These are phyloP conservation scores for Anastrepha ludens DNA, from an alignment of 1,140 invertebrate genomes.

Conservation along the genomic window DNA sequence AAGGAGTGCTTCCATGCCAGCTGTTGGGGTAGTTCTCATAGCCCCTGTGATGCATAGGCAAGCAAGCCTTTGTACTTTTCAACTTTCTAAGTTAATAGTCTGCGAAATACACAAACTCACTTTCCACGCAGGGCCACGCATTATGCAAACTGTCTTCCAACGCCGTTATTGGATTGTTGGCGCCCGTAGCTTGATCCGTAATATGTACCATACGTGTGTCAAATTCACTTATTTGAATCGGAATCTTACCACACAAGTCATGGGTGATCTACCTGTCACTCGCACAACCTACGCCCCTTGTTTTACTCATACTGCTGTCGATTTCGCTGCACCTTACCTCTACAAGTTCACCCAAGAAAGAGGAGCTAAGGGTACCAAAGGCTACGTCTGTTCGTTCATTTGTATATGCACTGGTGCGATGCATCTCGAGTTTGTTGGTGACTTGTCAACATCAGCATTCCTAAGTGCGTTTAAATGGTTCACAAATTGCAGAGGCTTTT, in stretches of 20 bases:
- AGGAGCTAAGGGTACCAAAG: slow-evolving; percentile 10
- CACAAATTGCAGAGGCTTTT: neutral
- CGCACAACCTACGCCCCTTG: too few relatives aligned
- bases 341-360: neutral
- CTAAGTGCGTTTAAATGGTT: neutral
- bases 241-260: too few relatives aligned
- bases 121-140: neutral
- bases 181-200: slow-evolving; percentile 1
- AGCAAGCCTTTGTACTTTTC: too few relatives aligned
- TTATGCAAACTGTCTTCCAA: slow-evolving; percentile 47
- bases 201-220: too few relatives aligned
- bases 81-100: too few relatives aligned
- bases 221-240: too few relatives aligned
- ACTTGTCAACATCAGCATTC: neutral
- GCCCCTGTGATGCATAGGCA: too few relatives aligned
- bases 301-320: neutral
- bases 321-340: neutral
- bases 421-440: slow-evolving; percentile 53
- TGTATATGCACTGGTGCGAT: slow-evolving; percentile 49
- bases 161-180: slow-evolving; percentile 35
- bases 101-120: too few relatives aligned
- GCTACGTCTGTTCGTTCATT: slow-evolving; percentile 26
- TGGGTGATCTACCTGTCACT: too few relatives aligned
- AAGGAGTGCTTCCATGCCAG: too few relatives aligned
- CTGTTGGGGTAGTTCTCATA: too few relatives aligned